A percentile compares a stretch with the other conserved stretches of the same genome.
These are phyloP conservation scores for Scortum barcoo DNA, from an alignment of 2,113 vertebrate species.

Conservation along the genomic window DNA sequence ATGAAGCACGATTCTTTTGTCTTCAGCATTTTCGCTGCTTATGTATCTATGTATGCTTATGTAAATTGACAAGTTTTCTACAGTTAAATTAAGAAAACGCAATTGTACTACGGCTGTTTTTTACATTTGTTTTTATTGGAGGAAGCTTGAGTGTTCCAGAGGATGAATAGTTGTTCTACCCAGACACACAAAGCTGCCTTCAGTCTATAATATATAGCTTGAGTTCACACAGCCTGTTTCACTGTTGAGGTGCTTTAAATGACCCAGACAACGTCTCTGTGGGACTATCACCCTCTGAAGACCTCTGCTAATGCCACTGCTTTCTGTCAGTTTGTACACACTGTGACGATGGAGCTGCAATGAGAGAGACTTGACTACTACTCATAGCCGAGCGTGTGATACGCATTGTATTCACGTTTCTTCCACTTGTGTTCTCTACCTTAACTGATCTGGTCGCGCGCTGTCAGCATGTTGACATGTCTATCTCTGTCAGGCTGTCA, in stretches of 20 bases:
- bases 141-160: neutral
- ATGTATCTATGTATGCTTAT: neutral
- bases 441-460: neutral
- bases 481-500: slow-evolving; percentile 38
- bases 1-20: neutral
- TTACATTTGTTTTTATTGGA: neutral
- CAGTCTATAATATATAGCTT: neutral
- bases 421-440: neutral
- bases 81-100: neutral
- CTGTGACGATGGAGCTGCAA: neutral
- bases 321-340: slow-evolving; percentile 13
- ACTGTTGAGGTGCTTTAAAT: slow-evolving; percentile 29
- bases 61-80: neutral
- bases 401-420: slow-evolving; percentile 6
- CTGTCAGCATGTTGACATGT: slow-evolving; percentile 38
- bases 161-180: neutral
- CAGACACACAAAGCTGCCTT: slow-evolving; percentile 9
- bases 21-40: neutral
- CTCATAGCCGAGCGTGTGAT: neutral
- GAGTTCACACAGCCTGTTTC: neutral
- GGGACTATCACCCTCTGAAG: slow-evolving; percentile 41
- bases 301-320: slow-evolving; percentile 61
- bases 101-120: neutral
- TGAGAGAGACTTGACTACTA: neutral
- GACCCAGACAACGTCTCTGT: slow-evolving; percentile 37